Base-by-base conservation (phyloP, 2,888 invertebrate genomes). In the Drosophila barbarae region DNA sequence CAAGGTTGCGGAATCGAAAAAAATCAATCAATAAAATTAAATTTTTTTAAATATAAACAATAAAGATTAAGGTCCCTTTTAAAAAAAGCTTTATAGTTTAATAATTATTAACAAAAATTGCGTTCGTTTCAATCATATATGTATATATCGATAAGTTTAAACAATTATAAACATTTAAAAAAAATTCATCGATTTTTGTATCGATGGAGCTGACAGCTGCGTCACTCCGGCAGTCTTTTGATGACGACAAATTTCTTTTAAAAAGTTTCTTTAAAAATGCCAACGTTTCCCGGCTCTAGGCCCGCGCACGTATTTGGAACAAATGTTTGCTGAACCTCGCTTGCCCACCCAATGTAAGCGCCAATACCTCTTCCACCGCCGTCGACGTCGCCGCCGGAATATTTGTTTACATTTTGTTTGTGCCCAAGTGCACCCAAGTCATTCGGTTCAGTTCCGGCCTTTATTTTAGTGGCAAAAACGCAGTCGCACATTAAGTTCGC, bases 231-330 rank as follows among this genome's bases (percentile, higher is more conserved):
- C 5, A 12, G 46, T 18, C 8, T 30, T 30, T 46, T 82, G 78
- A 63, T 83, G 84, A 79, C 78, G 78, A 84, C 66, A 75, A 78
- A 56, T 69, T 51, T 47, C 34, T 39, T 71, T 78, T 50, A 50
- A 71, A 76, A 59, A 60, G 34, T 59, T 47, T 47, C 32, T 39
- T 23, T 64, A 72, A 80, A 80, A 77, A 81, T 75, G 60, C 69
- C 50, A 38, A 60, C 44, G 28, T 41, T 28, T 32, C 44, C 18
- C 32, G 32, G 50, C 41, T 28, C 39, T 42, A 36, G 56, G 63
- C 41, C 69, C 50, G 58, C 50, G 39, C 51, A 56, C 57, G 60
- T 51, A 54, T 38, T 41, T 42, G 32, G 39, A 39, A 63, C 61
- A 34, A 76, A 63, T 63, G 76, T 56, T 74, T 38, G 50, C 49